A percentile compares a stretch with the other conserved stretches of the same genome.
Conservation (phyloP, 37 sponge, comb jelly and placozoan genomes). For the Petrosia ficiformis region DNA sequence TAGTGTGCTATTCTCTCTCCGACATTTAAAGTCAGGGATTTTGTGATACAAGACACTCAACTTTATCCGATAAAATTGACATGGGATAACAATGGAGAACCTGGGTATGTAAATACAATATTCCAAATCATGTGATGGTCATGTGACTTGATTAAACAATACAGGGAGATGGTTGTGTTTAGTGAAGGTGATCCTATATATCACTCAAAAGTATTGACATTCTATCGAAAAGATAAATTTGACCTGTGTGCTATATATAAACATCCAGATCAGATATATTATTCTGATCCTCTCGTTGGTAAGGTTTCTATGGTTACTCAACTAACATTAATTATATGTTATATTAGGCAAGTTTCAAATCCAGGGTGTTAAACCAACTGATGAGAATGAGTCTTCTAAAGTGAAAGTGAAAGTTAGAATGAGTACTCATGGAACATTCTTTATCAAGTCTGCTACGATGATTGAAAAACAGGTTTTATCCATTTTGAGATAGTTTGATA, state of each 20-base stretch:
- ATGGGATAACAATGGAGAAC: conserved; percentile 79
- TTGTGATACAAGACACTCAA: conserved; percentile 72
- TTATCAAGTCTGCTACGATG: conserved; percentile 64
- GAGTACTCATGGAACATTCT: conserved; percentile 88
- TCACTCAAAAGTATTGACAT: conserved; percentile 86
- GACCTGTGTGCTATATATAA: conserved; percentile 64
- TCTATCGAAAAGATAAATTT: conserved; percentile 82
- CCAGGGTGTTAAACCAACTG: conserved; percentile 76
- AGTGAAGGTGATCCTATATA: conserved; percentile 61
- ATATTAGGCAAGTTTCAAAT: conserved; percentile 68
- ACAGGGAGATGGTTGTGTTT: conserved; percentile 87
- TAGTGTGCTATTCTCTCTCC: conserved; percentile 98
- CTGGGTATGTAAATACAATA: conserved; percentile 29
- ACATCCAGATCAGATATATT: background rate
- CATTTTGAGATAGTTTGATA: no score
- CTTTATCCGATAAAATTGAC: conserved; percentile 78
- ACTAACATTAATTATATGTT: background rate
- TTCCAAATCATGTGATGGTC: background rate
- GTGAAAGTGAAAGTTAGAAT: conserved; percentile 92
- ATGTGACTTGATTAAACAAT: background rate
- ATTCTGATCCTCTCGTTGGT: conserved; percentile 15
- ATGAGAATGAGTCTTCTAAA: conserved; percentile 77
- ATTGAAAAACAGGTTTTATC: conserved; percentile 64
- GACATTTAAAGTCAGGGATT: conserved; percentile 92
- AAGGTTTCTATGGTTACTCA: background rate